phyloP scores from a whole-genome alignment of 2,888 invertebrate species.

The Lasioglossum vierecki region DNA sequence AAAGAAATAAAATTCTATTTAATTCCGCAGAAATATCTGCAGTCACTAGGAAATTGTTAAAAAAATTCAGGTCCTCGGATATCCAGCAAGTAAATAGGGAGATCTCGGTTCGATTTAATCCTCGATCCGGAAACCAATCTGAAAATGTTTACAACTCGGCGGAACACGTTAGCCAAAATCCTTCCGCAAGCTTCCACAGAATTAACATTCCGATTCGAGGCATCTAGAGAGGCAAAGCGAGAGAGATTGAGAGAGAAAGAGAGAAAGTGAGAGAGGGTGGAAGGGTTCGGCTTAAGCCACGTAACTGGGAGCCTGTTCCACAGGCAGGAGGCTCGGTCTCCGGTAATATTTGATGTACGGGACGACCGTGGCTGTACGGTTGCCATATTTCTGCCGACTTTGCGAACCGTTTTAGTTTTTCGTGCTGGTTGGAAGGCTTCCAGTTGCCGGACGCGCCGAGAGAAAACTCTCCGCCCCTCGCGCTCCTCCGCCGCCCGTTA shows the following conservation, averaged over 20 bases:
- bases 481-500: slow-evolving; percentile 53
- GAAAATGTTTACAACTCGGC: slow-evolving; percentile 3
- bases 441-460: slow-evolving; percentile 68
- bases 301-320: slow-evolving; percentile 20
- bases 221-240: not conserved
- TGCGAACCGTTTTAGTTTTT: slow-evolving; percentile 79
- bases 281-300: not conserved
- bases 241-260: not conserved
- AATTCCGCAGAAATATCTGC: not conserved
- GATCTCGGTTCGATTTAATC: not conserved
- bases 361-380: slow-evolving; percentile 72
- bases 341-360: slow-evolving; percentile 80
- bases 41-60: not conserved
- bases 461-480: slow-evolving; percentile 21
- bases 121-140: slow-evolving; percentile 1
- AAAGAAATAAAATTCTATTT: not conserved
- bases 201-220: slow-evolving; percentile 32
- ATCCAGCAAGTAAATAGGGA: not conserved
- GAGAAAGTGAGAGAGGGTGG: not conserved
- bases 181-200: not conserved
- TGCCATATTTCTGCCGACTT: slow-evolving; percentile 81
- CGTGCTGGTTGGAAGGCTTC: slow-evolving; percentile 80
- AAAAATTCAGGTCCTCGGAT: not conserved
- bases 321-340: slow-evolving; percentile 40
- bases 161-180: not conserved